Evolutionary conservation across 2,797 vertebrate genomes (phyloP), one percentile per base, ranked within the genome.

Genomic region (Cyprinella venusta): DNA sequence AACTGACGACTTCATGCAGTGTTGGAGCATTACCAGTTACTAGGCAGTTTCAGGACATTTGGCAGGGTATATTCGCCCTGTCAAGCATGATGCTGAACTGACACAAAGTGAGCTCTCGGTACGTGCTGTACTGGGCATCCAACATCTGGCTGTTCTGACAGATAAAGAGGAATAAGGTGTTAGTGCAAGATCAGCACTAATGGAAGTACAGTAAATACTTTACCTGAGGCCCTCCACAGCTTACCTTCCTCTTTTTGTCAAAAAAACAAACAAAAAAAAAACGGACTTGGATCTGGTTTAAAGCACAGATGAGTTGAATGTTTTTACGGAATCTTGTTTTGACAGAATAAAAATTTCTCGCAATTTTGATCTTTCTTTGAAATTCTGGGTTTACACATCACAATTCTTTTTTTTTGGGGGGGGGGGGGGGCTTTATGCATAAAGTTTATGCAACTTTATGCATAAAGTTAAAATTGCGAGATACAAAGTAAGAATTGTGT

Each of bases 71-170:
- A 88, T 86, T 91, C 69, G 79, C 15, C 16, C 76, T 86, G 86
- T 91, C 88, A 89, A 71, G 67, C 70, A 84, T 88, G 81, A 86
- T 88, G 89, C 87, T 86, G 4, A 64, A 79, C 24, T 56, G 24
- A 85, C 6, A 24, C 67, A 69, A 78, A 71, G 42, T 13, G 36
- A 85, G 59, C 68, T 78, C 83, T 38, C 24, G 6, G 45, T 65
- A 45, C 68, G 70, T 65, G 84, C 80, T 71, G 50, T 6, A 59
- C 56, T 68, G 67, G 83, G 68, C 87, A 81, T 87, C 77, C 82
- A 89, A 89, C 90, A 93, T 91, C 91, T 93, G 92, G 90, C 89
- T 89, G 84, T 82, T 85, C 54, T 90, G 93, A 90, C 90, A 91
- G 88, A 86, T 86, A 82, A 87, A 90, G 85, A 91, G 76, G 78